phyloP scores from a whole-genome alignment of 1,140 invertebrate species.

The Patella vulgata region DNA sequence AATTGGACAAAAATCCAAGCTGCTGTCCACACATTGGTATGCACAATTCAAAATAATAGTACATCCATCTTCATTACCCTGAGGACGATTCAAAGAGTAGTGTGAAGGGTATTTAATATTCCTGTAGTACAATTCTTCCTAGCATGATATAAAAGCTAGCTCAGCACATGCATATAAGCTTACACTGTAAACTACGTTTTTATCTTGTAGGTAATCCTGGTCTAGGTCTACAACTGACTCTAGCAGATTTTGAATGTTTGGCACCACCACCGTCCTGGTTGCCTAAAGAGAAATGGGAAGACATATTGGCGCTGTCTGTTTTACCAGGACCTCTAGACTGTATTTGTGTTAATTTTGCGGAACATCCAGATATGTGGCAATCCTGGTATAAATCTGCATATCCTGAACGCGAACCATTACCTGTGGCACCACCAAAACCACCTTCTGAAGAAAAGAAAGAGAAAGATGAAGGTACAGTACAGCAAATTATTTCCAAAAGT shows the following conservation, averaged over 20 bases:
- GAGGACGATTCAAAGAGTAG: no score
- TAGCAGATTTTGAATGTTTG: conserved; percentile 63
- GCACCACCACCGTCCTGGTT: conserved; percentile 56
- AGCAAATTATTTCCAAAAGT: conserved; percentile 39
- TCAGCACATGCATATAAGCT: no score
- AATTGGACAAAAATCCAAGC: no score
- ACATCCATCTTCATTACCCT: no score
- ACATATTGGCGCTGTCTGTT: conserved; percentile 64
- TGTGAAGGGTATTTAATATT: no score
- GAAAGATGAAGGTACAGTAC: conserved; percentile 15
- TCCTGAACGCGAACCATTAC: conserved; percentile 58
- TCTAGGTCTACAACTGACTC: conserved; percentile 62
- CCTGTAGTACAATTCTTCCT: no score
- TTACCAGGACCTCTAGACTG: conserved; percentile 64
- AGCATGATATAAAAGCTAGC: no score
- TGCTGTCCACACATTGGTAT: no score
- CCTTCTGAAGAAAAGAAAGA: no score
- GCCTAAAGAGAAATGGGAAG: conserved; percentile 63
- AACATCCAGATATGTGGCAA: conserved; percentile 53
- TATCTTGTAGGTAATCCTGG: conserved; percentile 60
- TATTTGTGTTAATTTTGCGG: conserved; percentile 59
- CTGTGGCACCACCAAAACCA: conserved; percentile 23
- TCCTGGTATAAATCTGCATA: conserved; percentile 55
- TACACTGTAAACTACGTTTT: no score
- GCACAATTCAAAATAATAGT: no score